Conservation (phyloP, 1,140 invertebrate genomes). For the Bicyclus anynana region DNA sequence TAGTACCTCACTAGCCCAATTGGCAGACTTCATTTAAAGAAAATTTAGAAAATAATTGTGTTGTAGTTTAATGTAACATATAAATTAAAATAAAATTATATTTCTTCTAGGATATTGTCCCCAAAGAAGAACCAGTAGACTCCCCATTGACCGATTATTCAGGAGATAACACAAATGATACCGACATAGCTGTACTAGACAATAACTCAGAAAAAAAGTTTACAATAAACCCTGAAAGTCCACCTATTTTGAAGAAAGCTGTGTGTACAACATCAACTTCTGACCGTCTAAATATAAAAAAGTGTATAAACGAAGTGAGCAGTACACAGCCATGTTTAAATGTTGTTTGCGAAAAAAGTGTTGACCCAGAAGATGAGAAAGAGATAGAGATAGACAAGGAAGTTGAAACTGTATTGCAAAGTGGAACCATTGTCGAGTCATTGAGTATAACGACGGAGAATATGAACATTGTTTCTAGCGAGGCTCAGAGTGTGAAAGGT, state of each 20-base stretch:
- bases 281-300: constrained; percentile 48
- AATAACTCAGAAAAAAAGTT: constrained; percentile 57
- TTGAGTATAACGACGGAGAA: constrained; percentile 65
- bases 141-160: constrained; percentile 66
- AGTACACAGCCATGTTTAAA: constrained; percentile 66
- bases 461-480: constrained; percentile 57
- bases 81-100: constrained; percentile 6
- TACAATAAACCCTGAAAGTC: constrained; percentile 39
- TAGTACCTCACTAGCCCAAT: too few relatives aligned
- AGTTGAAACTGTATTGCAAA: constrained; percentile 67
- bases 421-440: constrained; percentile 67
- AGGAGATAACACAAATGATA: constrained; percentile 65
- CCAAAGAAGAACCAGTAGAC: constrained; percentile 63
- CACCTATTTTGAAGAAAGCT: constrained; percentile 31
- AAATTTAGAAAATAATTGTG: too few relatives aligned
- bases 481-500: constrained; percentile 60
- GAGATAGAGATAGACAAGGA: constrained; percentile 70
- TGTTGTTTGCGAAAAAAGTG: constrained; percentile 46
- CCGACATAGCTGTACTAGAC: constrained; percentile 59
- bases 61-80: not conserved
- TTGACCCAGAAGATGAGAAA: constrained; percentile 51
- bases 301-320: constrained; percentile 66
- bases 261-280: constrained; percentile 24
- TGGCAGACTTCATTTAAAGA: too few relatives aligned
- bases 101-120: constrained; percentile 60